Conservation (phyloP, 2,113 vertebrate genomes). For the Ictalurus furcatus region DNA sequence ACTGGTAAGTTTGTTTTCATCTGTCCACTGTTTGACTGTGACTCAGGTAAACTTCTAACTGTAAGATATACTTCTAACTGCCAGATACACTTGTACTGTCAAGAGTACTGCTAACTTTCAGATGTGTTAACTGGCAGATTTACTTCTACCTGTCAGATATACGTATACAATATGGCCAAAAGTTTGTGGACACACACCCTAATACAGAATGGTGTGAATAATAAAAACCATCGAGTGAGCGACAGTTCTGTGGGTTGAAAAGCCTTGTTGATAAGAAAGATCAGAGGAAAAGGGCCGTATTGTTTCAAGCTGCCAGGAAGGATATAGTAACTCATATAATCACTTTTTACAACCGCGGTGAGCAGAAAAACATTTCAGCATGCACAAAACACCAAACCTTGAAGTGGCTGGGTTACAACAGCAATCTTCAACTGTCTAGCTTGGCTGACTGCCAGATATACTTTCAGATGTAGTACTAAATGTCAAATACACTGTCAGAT, state of each 20-base stretch:
- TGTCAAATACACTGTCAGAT: background rate
- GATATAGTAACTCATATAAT: too few species aligned
- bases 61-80: background rate
- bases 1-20: conserved; percentile 62
- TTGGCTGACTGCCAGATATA: background rate
- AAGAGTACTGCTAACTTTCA: background rate
- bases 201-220: too few species aligned
- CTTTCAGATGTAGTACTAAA: background rate
- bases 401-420: too few species aligned
- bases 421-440: too few species aligned
- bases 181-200: background rate
- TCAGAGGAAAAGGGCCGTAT: too few species aligned
- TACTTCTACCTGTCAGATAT: background rate
- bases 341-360: too few species aligned
- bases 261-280: too few species aligned
- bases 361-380: too few species aligned
- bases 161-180: background rate
- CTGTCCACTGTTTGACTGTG: background rate
- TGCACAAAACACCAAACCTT: too few species aligned
- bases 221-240: too few species aligned
- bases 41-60: background rate
- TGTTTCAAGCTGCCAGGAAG: too few species aligned
- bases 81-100: background rate
- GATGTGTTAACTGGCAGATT: background rate
- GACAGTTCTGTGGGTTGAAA: too few species aligned